Base-by-base conservation (phyloP, 2,113 vertebrate genomes). In the Guaruba guarouba region DNA sequence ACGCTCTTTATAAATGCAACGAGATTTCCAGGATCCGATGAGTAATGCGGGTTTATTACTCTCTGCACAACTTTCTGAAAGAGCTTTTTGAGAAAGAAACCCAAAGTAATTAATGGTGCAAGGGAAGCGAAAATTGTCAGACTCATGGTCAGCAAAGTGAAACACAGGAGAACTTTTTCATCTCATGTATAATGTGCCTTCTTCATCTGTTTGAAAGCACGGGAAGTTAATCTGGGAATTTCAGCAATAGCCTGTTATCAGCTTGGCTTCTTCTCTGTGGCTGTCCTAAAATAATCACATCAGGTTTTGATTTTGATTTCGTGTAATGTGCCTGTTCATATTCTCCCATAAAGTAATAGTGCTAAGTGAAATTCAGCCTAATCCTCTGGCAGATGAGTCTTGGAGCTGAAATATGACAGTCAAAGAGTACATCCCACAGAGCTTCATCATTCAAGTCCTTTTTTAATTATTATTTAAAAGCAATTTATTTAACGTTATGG, bases 1-100 rank as follows among this genome's bases (percentile, higher is more conserved):
- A 96, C 66, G 86, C 57, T 92, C 74, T 92, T 94, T 83, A 90
- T 92, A 96, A 92, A 93, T 93, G 93, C 79, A 88, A 57, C 0
- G 1, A 89, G 93, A 96, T 93, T 96, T 96, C 96, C 96, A 92
- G 94, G 86, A 95, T 89, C 86, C 9, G 77, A 93, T 97, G 96
- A 96, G 86, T 96, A 97, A 97, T 94, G 37, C 16, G 0, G 92
- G 86, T 89, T 96, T 97, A 87, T 93, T 96, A 82, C 86, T 79
- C 55, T 82, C 82, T 49, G 77, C 44, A 61, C 62, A 76, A 69
- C 75, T 84, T 89, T 92, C 83, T 97, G 93, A 97, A 97, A 96
- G 96, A 80, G 83, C 82, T 95, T 94, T 96, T 96, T 96, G 90
- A 96, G 89, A 94, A 95, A 92, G 33, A 92, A 88, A 73, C 90